phyloP scores from a whole-genome alignment of 2,113 vertebrate genomes.

The Salminus brasiliensis region DNA sequence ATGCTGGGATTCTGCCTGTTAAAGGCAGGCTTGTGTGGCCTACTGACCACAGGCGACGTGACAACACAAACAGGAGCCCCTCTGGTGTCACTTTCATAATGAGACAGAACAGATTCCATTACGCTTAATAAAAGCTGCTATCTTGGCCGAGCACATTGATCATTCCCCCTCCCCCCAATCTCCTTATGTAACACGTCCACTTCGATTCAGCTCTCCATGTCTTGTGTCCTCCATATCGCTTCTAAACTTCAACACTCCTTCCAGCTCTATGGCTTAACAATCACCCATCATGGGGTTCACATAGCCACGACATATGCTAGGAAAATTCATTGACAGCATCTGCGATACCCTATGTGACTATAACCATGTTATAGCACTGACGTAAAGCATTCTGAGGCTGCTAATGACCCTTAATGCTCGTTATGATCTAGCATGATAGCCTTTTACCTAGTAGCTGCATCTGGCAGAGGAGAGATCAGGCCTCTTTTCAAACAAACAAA shows the following conservation, averaged over 20 bases:
- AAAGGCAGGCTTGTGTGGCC: background rate
- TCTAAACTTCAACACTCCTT: background rate
- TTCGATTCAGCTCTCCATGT: background rate
- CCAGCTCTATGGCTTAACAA: background rate
- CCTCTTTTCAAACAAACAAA: too few relatives aligned
- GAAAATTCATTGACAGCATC: background rate
- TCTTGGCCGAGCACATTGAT: slow-evolving; percentile 54
- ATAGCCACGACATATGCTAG: background rate
- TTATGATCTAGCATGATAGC: too few relatives aligned
- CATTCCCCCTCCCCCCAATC: slow-evolving; percentile 54
- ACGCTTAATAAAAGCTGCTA: slow-evolving; percentile 65
- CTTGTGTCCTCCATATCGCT: background rate
- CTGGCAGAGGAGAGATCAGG: too few relatives aligned
- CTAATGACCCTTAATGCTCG: background rate
- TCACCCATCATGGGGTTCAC: background rate
- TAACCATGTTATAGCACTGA: background rate
- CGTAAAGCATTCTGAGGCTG: background rate
- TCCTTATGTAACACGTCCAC: background rate
- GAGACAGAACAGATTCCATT: slow-evolving; percentile 70
- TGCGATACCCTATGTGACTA: too few relatives aligned
- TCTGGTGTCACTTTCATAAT: slow-evolving; percentile 63
- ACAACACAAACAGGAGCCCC: slow-evolving; percentile 28
- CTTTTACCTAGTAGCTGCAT: too few relatives aligned
- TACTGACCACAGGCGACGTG: background rate
- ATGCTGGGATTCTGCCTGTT: background rate